phyloP scores from a whole-genome alignment of 2,888 invertebrate species.

The Thysanoteuthis rhombus region DNA sequence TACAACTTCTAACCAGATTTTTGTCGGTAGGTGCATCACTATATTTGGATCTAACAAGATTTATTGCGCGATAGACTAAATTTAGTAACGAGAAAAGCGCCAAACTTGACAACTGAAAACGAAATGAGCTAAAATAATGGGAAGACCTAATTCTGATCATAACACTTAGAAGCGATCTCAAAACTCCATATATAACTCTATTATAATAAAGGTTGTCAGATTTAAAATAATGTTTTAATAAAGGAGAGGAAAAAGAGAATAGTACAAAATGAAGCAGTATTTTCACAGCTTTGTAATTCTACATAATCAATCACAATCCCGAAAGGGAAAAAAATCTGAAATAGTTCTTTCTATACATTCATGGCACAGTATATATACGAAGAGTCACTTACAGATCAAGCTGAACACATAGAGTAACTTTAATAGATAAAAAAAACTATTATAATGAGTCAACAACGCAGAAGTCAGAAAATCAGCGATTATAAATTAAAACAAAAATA shows the following conservation, averaged over 20 bases:
- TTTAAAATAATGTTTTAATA: background rate
- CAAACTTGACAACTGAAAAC: background rate
- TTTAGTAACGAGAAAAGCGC: background rate
- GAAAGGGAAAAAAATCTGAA: too few relatives aligned
- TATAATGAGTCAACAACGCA: background rate
- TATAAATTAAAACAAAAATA: background rate
- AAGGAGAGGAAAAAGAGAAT: too few relatives aligned
- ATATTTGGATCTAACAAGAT: background rate
- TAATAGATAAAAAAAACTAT: background rate
- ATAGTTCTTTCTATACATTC: too few relatives aligned
- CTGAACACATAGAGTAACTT: background rate
- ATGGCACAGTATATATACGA: background rate
- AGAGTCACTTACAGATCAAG: background rate
- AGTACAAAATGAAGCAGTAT: background rate
- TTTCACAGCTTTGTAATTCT: background rate
- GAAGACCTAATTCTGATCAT: background rate
- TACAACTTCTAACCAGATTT: background rate
- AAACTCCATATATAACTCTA: background rate
- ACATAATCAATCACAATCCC: too few relatives aligned
- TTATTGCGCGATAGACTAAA: background rate
- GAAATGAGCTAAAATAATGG: background rate
- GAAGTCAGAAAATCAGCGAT: background rate
- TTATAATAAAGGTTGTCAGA: background rate
- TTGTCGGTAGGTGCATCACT: background rate
- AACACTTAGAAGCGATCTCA: background rate